These are phyloP conservation scores for Drosophila willistoni DNA, from an alignment of 1,140 invertebrate species.

Conservation along the genomic window DNA sequence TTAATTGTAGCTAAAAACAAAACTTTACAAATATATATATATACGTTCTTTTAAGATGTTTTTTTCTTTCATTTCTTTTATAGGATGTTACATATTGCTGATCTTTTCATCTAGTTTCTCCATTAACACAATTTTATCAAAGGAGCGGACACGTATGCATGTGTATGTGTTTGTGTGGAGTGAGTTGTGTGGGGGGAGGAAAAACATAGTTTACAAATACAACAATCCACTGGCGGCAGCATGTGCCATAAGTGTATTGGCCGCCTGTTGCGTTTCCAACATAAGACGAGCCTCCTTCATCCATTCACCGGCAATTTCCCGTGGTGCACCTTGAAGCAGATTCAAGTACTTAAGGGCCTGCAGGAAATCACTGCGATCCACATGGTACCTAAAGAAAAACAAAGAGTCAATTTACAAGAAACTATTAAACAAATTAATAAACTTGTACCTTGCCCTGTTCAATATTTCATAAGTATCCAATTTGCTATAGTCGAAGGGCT, in stretches of 20 bases:
- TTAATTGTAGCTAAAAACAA: conserved; percentile 76
- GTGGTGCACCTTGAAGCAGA: conserved; percentile 92
- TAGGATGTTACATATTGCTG: conserved; percentile 45
- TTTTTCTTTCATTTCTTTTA: conserved; percentile 27
- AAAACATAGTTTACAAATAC: conserved; percentile 85
- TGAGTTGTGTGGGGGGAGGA: conserved; percentile 17
- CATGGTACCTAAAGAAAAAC: conserved; percentile 87
- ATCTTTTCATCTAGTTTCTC: conserved; percentile 32
- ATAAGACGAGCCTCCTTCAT: conserved; percentile 92
- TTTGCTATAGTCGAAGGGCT: conserved; percentile 87
- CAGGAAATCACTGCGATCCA: conserved; percentile 93
- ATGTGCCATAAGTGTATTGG: conserved; percentile 93
- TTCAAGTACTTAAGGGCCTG: conserved; percentile 95
- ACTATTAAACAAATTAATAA: too few species aligned
- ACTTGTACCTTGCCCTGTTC: conserved; percentile 90
- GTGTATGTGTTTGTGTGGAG: conserved; percentile 18
- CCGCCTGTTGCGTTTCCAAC: conserved; percentile 95
- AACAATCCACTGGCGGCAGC: conserved; percentile 89
- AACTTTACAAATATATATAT: conserved; percentile 59
- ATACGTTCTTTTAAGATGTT: conserved; percentile 23
- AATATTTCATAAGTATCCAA: conserved; percentile 94
- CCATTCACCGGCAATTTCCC: conserved; percentile 93
- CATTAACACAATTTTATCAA: conserved; percentile 58
- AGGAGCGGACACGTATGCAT: conserved; percentile 24
- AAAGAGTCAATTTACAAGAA: not conserved